A percentile compares a stretch with the other conserved stretches of the same genome.
Evolutionary conservation across 2,797 vertebrate genomes (phyloP).

Genomic region (Sebastes glaucus): DNA sequence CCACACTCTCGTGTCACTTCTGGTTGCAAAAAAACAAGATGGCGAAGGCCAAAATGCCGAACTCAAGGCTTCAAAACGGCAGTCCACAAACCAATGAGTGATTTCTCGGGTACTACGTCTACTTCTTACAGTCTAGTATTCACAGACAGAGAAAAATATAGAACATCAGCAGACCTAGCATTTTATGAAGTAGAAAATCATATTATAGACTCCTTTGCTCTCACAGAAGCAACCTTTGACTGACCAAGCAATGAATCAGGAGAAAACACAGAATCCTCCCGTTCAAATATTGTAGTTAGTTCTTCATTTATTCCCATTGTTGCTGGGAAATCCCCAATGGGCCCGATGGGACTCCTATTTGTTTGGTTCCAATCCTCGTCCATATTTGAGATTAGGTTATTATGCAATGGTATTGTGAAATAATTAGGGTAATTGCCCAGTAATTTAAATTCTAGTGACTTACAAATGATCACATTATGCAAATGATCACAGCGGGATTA

Average conservation of each 20-base stretch:
- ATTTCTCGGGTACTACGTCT: no score
- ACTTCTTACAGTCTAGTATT: no score
- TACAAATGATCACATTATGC: constrained; percentile 31
- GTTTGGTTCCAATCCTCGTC: neutral
- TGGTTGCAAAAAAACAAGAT: no score
- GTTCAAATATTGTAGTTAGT: neutral
- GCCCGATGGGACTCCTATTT: constrained; percentile 1
- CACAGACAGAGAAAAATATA: neutral
- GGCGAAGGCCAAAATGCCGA: rapidly evolving
- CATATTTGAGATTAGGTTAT: constrained; percentile 28
- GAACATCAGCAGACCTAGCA: neutral
- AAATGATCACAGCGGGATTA: constrained; percentile 14
- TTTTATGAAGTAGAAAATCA: neutral
- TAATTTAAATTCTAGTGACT: constrained; percentile 34
- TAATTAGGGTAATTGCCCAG: constrained; percentile 29
- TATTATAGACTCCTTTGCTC: neutral
- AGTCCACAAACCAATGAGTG: no score
- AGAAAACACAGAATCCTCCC: neutral
- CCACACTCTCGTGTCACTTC: no score
- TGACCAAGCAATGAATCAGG: neutral
- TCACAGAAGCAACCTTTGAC: neutral
- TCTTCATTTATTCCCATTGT: neutral
- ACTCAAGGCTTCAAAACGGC: no score
- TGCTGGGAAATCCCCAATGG: constrained; percentile 6
- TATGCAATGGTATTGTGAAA: constrained; percentile 26